These are phyloP conservation scores for Drosophila picticornis DNA, from an alignment of 2,888 invertebrate species.

Conservation along the genomic window DNA sequence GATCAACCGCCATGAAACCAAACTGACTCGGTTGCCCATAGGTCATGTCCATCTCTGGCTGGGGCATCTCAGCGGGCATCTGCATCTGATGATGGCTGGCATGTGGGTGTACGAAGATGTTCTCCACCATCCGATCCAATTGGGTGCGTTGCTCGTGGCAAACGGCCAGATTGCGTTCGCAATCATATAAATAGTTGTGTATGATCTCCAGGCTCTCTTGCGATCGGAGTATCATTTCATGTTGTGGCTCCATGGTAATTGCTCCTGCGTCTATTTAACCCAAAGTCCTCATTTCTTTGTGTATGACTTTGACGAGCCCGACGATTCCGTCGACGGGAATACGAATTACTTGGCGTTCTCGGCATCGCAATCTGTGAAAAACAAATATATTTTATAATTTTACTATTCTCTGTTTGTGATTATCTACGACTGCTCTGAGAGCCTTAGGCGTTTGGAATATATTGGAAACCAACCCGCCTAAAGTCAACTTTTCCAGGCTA, in stretches of 20 bases:
- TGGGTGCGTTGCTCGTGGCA: not conserved
- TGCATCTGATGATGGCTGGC: not conserved
- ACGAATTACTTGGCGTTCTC: not conserved
- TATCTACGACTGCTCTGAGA: not conserved
- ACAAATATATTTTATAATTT: not conserved
- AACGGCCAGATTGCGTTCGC: not conserved
- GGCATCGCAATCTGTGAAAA: not conserved
- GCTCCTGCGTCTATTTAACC: not conserved
- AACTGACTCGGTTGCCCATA: not conserved
- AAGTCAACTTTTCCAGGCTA: not conserved
- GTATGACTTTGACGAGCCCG: too few relatives aligned
- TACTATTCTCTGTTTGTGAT: not conserved
- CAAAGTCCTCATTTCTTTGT: too few relatives aligned
- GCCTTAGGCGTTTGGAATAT: not conserved
- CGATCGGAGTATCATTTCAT: not conserved
- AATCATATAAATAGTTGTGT: not conserved
- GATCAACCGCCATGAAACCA: not conserved
- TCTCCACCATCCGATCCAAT: not conserved
- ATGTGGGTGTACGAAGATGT: not conserved
- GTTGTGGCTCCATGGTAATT: not conserved
- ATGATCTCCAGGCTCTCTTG: not conserved
- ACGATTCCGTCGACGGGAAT: not conserved
- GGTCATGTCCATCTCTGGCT: not conserved
- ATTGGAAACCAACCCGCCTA: not conserved
- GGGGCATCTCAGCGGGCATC: not conserved